phyloP scores from a whole-genome alignment of 2,888 invertebrate genomes.

The Mimachlamys varia region DNA sequence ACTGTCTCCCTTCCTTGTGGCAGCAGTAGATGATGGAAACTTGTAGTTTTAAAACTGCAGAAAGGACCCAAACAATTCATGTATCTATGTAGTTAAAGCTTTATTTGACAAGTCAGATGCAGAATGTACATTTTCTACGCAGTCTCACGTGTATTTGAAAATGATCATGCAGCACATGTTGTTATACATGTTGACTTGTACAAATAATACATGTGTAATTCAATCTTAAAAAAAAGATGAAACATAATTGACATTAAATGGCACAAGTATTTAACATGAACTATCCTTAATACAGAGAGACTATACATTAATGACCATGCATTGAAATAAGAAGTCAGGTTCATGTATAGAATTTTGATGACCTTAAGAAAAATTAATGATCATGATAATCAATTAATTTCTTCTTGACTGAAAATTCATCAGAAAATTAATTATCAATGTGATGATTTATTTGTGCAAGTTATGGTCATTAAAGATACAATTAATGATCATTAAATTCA shows the following conservation, averaged over 20 bases:
- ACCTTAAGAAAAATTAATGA: not conserved
- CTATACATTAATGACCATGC: too few species aligned
- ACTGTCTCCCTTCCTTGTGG: not conserved
- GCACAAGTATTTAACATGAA: too few species aligned
- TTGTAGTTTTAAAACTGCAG: conserved; percentile 16
- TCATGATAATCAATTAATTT: not conserved
- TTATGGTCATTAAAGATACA: not conserved
- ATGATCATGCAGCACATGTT: too few species aligned
- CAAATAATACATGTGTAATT: too few species aligned
- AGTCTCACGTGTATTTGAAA: too few species aligned
- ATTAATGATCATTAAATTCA: not conserved
- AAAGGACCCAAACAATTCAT: not conserved
- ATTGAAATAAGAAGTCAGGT: too few species aligned
- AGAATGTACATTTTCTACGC: too few species aligned
- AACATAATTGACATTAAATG: too few species aligned
- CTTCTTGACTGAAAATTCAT: not conserved
- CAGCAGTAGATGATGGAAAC: conserved; percentile 18
- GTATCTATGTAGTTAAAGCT: not conserved
- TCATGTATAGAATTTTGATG: not conserved
- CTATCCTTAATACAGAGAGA: too few species aligned
- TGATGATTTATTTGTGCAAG: not conserved
- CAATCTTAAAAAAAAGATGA: too few species aligned
- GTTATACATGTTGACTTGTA: too few species aligned
- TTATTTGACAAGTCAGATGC: too few species aligned
- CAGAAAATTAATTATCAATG: not conserved